Percentiles rank a stretch among this genome's conserved stretches.
phyloP scores from a whole-genome alignment of 1,140 invertebrate species.

The Heliconius himera region DNA sequence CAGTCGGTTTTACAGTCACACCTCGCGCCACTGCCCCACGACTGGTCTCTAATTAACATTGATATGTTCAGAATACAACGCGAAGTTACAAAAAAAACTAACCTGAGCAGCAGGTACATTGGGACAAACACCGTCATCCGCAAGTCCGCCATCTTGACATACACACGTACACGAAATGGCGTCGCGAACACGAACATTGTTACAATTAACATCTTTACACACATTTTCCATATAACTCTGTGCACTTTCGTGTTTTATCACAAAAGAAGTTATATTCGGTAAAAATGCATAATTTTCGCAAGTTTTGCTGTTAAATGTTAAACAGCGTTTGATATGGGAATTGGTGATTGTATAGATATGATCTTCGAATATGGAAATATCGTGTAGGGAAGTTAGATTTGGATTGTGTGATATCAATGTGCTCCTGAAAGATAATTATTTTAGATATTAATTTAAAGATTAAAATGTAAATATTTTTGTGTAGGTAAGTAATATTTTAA shows the following conservation, averaged over 20 bases:
- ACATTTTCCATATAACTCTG: slow-evolving; percentile 78
- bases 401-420: not conserved
- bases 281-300: slow-evolving; percentile 76
- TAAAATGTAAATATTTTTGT: no score
- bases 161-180: slow-evolving; percentile 78
- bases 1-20: no score
- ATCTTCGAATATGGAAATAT: slow-evolving; percentile 84
- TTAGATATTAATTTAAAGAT: not conserved
- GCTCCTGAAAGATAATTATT: not conserved
- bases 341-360: slow-evolving; percentile 82
- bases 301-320: slow-evolving; percentile 69
- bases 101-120: slow-evolving; percentile 41
- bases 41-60: not conserved
- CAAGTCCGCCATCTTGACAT: slow-evolving; percentile 78
- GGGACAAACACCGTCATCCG: slow-evolving; percentile 43
- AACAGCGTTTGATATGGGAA: slow-evolving; percentile 81
- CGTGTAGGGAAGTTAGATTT: slow-evolving; percentile 56
- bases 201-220: slow-evolving; percentile 78
- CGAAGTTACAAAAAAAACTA: not conserved
- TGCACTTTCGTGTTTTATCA: slow-evolving; percentile 80
- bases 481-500: no score
- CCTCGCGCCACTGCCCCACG: no score
- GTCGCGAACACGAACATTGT: slow-evolving; percentile 81
- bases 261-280: slow-evolving; percentile 79
- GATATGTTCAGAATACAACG: not conserved